phyloP scores from a whole-genome alignment of 2,888 invertebrate species.

The Fissipunctia ypsillon region DNA sequence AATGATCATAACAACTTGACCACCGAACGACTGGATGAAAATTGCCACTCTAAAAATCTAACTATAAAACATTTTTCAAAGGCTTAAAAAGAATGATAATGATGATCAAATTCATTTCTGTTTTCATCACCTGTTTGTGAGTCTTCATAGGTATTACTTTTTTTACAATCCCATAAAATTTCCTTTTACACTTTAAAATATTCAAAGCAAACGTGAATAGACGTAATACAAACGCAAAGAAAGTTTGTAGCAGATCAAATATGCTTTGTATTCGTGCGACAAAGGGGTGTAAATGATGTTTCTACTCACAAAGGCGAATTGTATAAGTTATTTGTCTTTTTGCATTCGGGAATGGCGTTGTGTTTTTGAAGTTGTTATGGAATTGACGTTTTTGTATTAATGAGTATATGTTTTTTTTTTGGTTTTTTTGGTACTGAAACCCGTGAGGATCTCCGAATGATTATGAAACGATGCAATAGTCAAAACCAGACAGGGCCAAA shows the following conservation, averaged over 20 bases:
- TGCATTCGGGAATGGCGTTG: slow-evolving; percentile 64
- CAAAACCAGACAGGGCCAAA: neutral
- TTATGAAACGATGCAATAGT: neutral
- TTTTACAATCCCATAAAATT: slow-evolving; percentile 1
- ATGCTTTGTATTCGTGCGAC: slow-evolving; percentile 70
- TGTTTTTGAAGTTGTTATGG: slow-evolving; percentile 42
- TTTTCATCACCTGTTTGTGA: neutral
- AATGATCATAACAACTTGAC: neutral
- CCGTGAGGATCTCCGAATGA: neutral
- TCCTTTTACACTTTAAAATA: slow-evolving; percentile 37
- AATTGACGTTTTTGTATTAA: slow-evolving; percentile 11
- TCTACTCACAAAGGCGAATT: slow-evolving; percentile 63
- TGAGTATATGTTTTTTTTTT: neutral
- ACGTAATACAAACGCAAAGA: slow-evolving; percentile 51
- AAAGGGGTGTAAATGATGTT: slow-evolving; percentile 73
- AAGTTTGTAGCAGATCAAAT: slow-evolving; percentile 67
- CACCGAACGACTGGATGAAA: too few species aligned
- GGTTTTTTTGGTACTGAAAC: neutral
- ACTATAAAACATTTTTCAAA: neutral
- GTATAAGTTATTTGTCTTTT: slow-evolving; percentile 73
- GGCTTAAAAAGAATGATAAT: neutral
- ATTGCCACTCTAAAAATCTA: neutral
- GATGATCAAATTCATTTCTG: neutral
- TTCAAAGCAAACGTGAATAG: slow-evolving; percentile 45
- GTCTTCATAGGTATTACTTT: neutral